Base-by-base conservation (phyloP, 2,888 invertebrate species). In the Adelognathus sp. region DNA sequence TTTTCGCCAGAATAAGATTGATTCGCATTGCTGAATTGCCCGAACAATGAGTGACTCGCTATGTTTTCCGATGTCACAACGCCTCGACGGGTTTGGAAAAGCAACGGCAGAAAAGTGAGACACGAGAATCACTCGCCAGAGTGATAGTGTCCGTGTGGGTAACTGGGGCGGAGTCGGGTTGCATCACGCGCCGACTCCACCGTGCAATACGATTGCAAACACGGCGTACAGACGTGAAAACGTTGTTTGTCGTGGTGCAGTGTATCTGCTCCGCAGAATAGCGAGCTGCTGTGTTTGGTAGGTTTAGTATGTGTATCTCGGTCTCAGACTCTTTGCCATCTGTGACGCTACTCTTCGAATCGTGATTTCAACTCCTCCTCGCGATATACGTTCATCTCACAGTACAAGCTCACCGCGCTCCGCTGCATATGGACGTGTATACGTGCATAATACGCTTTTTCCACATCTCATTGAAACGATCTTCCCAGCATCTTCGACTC, bases 141-240 rank as follows among this genome's bases (percentile, higher is more conserved):
- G 52, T 36, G 77, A 61, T 60, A 39, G 52, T 36, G 60, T 58
- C 52, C 69, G 82, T 81, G 83, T 81, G 81, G 84, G 87, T 86
- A 85, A 85, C 87, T 87, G 84, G 87, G 87, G 87, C 87, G 87
- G 85, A 87, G 88, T 86, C 83, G 80, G 79, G 58, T 79, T 76
- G 73, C 76, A 71, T 76, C 76, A 81, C 73, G 58, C 54, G 66
- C 70, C 76, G 61, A 69, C 60, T 74, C 64, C 39, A 39, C 52
- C 71, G 9, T 31, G 44, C 73, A 66, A 74, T 78, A 79, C 67
- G 60, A 67, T 44, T 29, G 9, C 44, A 58, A 54, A 66, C 63
- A 64, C 54, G 64, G n/a, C 29, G 44, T 44, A 39, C 58, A 29
- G 58, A 33, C 36, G 58, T 33, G 54, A 27, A 61, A 18, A 52